Evolutionary conservation across 2,888 invertebrate species (phyloP).

Genomic region (Aleiodes alternator): DNA sequence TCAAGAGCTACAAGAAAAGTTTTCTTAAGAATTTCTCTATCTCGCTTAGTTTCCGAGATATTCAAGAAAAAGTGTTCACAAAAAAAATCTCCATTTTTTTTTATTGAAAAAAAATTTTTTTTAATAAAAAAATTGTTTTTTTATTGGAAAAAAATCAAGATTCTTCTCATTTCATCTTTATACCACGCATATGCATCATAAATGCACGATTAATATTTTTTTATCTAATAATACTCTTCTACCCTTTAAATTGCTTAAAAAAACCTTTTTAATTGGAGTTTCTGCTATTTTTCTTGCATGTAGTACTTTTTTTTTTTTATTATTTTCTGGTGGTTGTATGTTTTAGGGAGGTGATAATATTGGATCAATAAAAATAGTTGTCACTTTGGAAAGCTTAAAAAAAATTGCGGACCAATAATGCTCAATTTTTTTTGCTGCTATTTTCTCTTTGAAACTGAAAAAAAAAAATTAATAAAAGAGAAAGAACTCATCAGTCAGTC

Average conservation of each 20-base stretch:
- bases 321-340: constrained; percentile 59
- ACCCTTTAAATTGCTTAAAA: background rate
- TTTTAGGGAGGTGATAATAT: constrained; percentile 65
- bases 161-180: background rate
- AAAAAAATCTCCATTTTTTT: too few relatives aligned
- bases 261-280: background rate
- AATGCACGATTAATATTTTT: constrained; percentile 5
- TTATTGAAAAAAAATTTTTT: too few relatives aligned
- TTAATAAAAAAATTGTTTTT: too few relatives aligned
- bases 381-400: constrained; percentile 14
- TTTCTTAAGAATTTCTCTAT: too few relatives aligned
- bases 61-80: too few relatives aligned
- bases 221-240: background rate
- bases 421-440: constrained; percentile 29
- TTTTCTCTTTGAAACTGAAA: background rate
- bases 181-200: background rate
- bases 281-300: constrained; percentile 22
- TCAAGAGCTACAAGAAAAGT: too few relatives aligned
- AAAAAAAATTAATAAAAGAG: constrained; percentile 1
- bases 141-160: too few relatives aligned
- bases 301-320: constrained; percentile 47
- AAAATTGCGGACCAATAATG: background rate
- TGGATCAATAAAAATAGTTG: constrained; percentile 57
- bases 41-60: too few relatives aligned
- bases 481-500: constrained; percentile 1